These are phyloP conservation scores for Cnemophilus loriae DNA, from an alignment of 2,113 vertebrate genomes.

Conservation along the genomic window DNA sequence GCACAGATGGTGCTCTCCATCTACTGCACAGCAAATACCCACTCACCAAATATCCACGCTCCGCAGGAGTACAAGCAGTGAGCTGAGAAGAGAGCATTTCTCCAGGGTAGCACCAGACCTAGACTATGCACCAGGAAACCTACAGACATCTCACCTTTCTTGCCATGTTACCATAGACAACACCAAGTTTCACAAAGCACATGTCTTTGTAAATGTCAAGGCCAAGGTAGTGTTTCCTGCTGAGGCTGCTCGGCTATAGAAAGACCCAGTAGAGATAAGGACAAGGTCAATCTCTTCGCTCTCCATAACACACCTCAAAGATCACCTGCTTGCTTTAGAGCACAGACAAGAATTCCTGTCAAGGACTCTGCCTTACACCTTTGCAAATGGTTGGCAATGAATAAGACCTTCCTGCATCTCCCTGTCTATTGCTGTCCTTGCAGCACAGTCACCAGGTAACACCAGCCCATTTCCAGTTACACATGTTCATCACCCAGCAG, in stretches of 20 bases:
- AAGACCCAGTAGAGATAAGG: neutral
- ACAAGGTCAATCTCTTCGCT: neutral
- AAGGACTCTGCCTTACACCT: neutral
- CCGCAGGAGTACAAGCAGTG: fast-evolving
- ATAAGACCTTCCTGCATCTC: neutral
- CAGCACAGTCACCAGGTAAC: neutral
- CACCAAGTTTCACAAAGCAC: neutral
- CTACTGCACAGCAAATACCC: neutral
- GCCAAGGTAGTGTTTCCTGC: neutral
- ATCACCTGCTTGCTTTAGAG: neutral
- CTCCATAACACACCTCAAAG: neutral
- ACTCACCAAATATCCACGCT: neutral
- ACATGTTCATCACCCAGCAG: neutral
- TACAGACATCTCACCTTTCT: neutral
- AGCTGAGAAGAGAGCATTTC: neutral
- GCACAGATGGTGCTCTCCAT: neutral
- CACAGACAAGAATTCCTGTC: neutral
- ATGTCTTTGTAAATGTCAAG: neutral
- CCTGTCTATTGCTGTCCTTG: neutral
- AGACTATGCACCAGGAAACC: neutral
- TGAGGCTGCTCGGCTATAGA: neutral
- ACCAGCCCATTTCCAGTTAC: neutral
- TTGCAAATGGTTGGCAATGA: neutral
- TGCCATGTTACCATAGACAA: neutral
- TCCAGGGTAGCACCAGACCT: neutral